Percentiles rank a stretch among this genome's conserved stretches.
Evolutionary conservation across 1,140 invertebrate genomes (phyloP).

Genomic region (Heliconius congener): DNA sequence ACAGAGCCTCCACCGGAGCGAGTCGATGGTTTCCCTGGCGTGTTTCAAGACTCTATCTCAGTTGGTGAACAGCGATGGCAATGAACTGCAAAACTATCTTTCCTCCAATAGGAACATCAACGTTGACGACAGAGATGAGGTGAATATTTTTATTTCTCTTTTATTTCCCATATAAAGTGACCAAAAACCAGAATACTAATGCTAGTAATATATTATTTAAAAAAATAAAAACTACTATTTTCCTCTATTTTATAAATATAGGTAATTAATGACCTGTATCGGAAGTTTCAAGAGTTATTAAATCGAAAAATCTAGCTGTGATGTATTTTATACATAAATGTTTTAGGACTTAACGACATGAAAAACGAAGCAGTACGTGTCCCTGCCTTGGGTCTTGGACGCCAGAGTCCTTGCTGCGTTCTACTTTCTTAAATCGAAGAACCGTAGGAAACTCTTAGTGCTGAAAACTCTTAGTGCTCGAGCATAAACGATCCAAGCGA

Average conservation of each 20-base stretch:
- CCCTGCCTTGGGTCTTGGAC: no score
- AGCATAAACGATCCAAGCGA: no score
- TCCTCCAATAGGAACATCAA: slow-evolving; percentile 89
- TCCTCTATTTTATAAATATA: neutral
- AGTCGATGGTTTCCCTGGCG: slow-evolving; percentile 93
- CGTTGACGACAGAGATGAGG: slow-evolving; percentile 94
- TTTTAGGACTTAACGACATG: neutral
- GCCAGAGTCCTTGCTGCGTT: no score
- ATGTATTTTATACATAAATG: neutral
- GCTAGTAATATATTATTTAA: neutral
- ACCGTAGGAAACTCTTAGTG: no score
- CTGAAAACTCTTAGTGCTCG: no score
- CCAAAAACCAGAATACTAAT: no score
- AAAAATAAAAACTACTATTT: neutral
- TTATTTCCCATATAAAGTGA: no score
- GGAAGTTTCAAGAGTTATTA: neutral
- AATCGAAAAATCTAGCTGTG: neutral
- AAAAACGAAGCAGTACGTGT: no score
- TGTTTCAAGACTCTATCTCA: slow-evolving; percentile 89
- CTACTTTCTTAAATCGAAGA: no score
- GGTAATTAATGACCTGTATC: no score
- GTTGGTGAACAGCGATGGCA: slow-evolving; percentile 91
- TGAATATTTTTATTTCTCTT: slow-evolving; percentile 59
- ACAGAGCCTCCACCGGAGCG: slow-evolving; percentile 82
- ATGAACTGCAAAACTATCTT: slow-evolving; percentile 89